phyloP scores from a whole-genome alignment of 1,140 invertebrate genomes.

The Mercenaria mercenaria region DNA sequence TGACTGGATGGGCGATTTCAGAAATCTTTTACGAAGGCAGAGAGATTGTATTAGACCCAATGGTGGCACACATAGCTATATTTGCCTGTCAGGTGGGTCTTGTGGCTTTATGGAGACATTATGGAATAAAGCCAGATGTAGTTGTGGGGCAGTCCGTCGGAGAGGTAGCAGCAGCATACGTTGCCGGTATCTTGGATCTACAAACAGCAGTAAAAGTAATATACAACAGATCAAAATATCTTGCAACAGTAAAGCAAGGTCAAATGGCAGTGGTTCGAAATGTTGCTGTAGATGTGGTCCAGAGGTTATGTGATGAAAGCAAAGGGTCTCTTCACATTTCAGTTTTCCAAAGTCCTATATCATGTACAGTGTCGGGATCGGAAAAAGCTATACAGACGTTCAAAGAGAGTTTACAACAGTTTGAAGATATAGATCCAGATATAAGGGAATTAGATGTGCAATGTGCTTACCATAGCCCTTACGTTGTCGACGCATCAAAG shows the following conservation, averaged over 20 bases:
- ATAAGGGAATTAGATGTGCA: constrained; percentile 43
- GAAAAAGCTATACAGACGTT: constrained; percentile 48
- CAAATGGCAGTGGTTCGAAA: constrained; percentile 77
- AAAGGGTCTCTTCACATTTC: constrained; percentile 60
- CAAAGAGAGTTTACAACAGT: neutral
- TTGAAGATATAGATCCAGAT: neutral
- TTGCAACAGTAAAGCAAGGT: constrained; percentile 67
- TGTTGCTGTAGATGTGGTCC: constrained; percentile 13
- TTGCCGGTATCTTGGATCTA: constrained; percentile 70
- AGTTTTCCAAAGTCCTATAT: constrained; percentile 71
- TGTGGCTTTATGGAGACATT: constrained; percentile 69
- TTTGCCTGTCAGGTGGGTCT: constrained; percentile 80
- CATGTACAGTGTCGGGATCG: constrained; percentile 78
- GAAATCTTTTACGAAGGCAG: constrained; percentile 41
- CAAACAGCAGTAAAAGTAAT: constrained; percentile 76
- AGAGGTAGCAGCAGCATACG: constrained; percentile 78
- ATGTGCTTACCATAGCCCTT: constrained; percentile 72
- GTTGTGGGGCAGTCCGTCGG: constrained; percentile 80
- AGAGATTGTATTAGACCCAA: constrained; percentile 66
- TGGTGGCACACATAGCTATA: constrained; percentile 73
- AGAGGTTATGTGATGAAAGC: constrained; percentile 1
- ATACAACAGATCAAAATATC: constrained; percentile 71
- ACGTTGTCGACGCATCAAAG: constrained; percentile 30
- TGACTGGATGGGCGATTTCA: constrained; percentile 69
- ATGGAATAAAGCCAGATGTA: constrained; percentile 71